Percentiles rank a stretch among this genome's conserved stretches.
Conservation (phyloP, 2,113 vertebrate species). For the Petromus typicus region DNA sequence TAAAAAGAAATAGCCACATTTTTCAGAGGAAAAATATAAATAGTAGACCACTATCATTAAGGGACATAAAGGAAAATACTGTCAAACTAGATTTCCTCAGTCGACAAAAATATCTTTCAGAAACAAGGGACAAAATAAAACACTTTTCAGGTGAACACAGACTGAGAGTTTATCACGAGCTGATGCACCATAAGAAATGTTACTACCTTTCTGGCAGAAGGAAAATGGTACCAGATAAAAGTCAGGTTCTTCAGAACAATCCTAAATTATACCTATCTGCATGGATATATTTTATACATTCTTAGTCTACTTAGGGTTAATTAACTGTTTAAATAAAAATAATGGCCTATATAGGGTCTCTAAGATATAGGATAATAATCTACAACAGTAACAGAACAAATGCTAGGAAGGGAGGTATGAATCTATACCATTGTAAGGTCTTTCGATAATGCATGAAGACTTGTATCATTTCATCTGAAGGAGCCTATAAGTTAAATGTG, state of each 20-base stretch:
- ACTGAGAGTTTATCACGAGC: neutral
- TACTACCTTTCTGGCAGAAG: neutral
- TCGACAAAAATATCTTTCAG: neutral
- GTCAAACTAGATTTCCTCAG: neutral
- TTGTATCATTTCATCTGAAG: neutral
- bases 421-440: neutral
- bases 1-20: neutral
- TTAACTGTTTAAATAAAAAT: neutral
- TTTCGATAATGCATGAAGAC: neutral
- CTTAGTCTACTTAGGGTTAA: neutral
- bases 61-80: neutral
- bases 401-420: neutral
- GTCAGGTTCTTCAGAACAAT: neutral
- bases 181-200: neutral
- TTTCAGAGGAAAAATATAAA: neutral
- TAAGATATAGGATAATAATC: neutral
- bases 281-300: neutral
- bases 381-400: neutral
- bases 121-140: neutral
- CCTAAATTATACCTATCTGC: neutral
- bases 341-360: neutral
- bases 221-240: neutral
- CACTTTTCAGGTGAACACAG: neutral
- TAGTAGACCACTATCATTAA: neutral
- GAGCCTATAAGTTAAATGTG: neutral